Evolutionary conservation across 2,888 invertebrate species (phyloP).

Genomic region (Aleiodes leptofemur): DNA sequence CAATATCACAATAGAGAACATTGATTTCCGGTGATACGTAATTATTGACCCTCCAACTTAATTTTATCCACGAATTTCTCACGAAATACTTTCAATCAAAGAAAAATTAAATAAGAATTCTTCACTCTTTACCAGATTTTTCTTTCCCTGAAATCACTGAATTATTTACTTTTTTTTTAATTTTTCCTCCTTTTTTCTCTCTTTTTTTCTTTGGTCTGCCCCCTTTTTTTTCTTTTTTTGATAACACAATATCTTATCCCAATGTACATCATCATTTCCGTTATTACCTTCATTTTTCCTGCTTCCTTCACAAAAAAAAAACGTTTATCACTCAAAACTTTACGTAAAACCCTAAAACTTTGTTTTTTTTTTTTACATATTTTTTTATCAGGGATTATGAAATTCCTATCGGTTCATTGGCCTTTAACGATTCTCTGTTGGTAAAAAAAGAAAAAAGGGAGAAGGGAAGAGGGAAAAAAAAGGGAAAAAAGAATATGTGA

Average conservation of each 20-base stretch:
- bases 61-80: no score
- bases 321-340: no score
- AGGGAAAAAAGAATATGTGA: neutral
- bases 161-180: neutral
- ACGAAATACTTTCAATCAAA: no score
- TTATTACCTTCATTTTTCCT: neutral
- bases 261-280: constrained; percentile 13
- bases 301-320: no score
- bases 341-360: no score
- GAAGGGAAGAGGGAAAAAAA: neutral
- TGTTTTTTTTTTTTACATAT: no score
- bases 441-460: neutral
- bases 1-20: no score
- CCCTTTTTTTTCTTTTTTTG: constrained; percentile 4
- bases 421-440: neutral
- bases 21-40: no score
- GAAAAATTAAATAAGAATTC: no score
- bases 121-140: no score
- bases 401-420: neutral
- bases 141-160: no score
- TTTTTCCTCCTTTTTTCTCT: neutral
- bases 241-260: constrained; percentile 15
- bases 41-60: no score
- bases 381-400: neutral
- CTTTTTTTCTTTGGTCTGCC: neutral